phyloP scores from a whole-genome alignment of 2,797 vertebrate species.

The Buphagus erythrorhynchus region DNA sequence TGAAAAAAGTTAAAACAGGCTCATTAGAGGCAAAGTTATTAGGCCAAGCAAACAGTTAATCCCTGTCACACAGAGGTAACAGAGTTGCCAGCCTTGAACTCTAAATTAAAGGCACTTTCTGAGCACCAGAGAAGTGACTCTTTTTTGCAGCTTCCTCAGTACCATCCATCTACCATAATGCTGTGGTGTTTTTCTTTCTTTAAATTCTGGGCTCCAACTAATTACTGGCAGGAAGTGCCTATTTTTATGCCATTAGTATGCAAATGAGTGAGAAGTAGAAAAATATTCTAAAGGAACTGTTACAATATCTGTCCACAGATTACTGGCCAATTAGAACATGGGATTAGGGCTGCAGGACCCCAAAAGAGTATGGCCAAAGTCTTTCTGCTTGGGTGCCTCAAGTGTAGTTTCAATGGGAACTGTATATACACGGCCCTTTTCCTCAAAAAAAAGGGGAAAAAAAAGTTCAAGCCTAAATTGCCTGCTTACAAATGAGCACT shows the following conservation, averaged over 20 bases:
- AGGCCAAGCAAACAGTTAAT: constrained; percentile 69
- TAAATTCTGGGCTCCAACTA: constrained; percentile 71
- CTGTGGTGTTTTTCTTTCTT: constrained; percentile 70
- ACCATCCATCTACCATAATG: constrained; percentile 72
- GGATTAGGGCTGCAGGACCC: constrained; percentile 52
- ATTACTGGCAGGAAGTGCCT: constrained; percentile 76
- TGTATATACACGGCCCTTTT: constrained; percentile 38
- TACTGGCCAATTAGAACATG: constrained; percentile 72
- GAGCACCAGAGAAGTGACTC: constrained; percentile 61
- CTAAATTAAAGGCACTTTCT: constrained; percentile 63
- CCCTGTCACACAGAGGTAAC: constrained; percentile 67
- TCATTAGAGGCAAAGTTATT: constrained; percentile 69
- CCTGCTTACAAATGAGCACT: constrained; percentile 57
- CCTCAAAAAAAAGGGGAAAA: neutral
- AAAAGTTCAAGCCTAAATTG: constrained; percentile 43
- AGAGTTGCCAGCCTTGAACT: constrained; percentile 64
- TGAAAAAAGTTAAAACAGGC: constrained; percentile 8
- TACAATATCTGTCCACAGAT: constrained; percentile 73
- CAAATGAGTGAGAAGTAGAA: constrained; percentile 73
- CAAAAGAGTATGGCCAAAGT: constrained; percentile 59
- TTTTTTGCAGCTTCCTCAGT: constrained; percentile 71
- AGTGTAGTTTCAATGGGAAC: constrained; percentile 59
- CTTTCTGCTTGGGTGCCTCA: constrained; percentile 62
- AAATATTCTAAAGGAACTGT: constrained; percentile 76
- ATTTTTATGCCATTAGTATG: constrained; percentile 77